These are phyloP conservation scores for Tribolium castaneum DNA, from an alignment of 1,140 invertebrate genomes.

Conservation along the genomic window DNA sequence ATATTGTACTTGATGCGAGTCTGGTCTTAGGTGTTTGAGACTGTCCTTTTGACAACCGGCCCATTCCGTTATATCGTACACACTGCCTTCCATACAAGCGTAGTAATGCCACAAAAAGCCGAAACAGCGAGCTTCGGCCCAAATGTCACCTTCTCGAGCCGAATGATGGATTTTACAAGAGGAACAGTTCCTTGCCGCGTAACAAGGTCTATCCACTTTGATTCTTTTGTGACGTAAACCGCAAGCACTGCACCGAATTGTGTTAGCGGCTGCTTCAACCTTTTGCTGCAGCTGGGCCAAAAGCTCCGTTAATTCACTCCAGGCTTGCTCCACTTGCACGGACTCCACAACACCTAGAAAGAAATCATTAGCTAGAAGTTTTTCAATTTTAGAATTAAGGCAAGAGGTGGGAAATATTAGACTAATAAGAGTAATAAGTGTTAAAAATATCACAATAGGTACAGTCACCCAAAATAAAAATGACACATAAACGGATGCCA, in stretches of 20 bases:
- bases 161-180: slow-evolving; percentile 91
- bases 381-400: too few relatives aligned
- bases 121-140: slow-evolving; percentile 90
- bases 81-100: slow-evolving; percentile 94
- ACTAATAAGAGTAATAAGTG: too few relatives aligned
- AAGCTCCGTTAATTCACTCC: slow-evolving; percentile 84
- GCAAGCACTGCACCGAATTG: slow-evolving; percentile 92
- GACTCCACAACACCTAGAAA: slow-evolving; percentile 81
- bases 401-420: too few relatives aligned
- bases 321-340: slow-evolving; percentile 83
- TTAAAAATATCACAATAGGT: too few relatives aligned
- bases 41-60: slow-evolving; percentile 91
- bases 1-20: slow-evolving; percentile 92
- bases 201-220: slow-evolving; percentile 85
- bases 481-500: too few relatives aligned
- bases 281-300: slow-evolving; percentile 90
- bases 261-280: slow-evolving; percentile 92
- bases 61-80: slow-evolving; percentile 97
- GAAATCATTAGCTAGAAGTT: slow-evolving; percentile 6
- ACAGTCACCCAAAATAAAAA: too few relatives aligned
- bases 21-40: slow-evolving; percentile 82
- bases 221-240: slow-evolving; percentile 87
- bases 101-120: slow-evolving; percentile 93
- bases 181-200: slow-evolving; percentile 89
- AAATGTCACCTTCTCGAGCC: slow-evolving; percentile 96